Base-by-base conservation (phyloP, 2,797 vertebrate species). In the Prunella strophiata region DNA sequence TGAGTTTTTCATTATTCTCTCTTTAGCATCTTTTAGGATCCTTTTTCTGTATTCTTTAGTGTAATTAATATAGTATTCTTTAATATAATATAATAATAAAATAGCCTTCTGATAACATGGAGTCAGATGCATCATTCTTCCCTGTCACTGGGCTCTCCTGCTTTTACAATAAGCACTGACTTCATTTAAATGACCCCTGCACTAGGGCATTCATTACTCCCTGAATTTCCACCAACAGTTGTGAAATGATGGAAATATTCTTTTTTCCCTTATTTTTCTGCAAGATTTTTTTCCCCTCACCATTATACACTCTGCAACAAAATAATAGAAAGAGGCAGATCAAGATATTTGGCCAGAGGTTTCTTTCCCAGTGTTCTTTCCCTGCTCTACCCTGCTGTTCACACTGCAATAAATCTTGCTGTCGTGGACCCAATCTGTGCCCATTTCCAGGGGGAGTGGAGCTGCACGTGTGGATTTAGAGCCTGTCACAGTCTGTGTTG, bases 341-440 rank as follows among this genome's bases (percentile, higher is more conserved):
- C 62, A 51, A 78, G 92, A 76, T 63, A 59, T 82, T 54, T 18
- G 6, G 47, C 50, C 80, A 82, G 88, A 58, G 62, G 80, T 81
- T 87, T 88, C 76, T 84, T 76, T 85, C 76, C 79, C 1, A 1
- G 25, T 62, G 48, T 61, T 91, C 36, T 32, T 62, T 70, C 43
- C 36, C 61, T 1, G 1, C 58, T 63, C 70, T 67, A 15, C 36
- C 34, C 55, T 0, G 0, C 32, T 63, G 62, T 14, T 87, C 66
- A 43, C 4, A 4, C 43, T 67, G 70, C 80, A 93, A 68, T 86
- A 48, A 67, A 61, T 93, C 52, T 50, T 71, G 25, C 80, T 77
- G 52, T 57, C 7, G 0, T 5, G 14, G 57, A n/a, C 19, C 27
- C 30, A 52, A 2, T 18, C 58, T 0, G 0, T 90, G 59, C 48